Conservation (phyloP, 2,888 invertebrate species). For the Eueremaeus valkanovi region DNA sequence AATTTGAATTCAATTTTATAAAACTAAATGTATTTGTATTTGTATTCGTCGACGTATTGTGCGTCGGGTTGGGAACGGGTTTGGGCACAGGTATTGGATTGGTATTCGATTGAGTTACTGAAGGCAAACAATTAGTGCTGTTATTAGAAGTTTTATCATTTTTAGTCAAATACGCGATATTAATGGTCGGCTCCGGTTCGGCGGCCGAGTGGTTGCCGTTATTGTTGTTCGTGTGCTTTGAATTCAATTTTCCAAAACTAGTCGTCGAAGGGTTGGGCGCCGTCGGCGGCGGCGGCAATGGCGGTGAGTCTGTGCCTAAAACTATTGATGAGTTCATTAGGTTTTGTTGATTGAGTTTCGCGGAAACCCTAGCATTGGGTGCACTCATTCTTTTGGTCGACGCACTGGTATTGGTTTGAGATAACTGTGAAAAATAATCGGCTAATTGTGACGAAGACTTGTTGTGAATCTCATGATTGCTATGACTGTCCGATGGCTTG, state of each 20-base stretch:
- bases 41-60: neutral
- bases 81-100: neutral
- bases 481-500: neutral
- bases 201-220: too few relatives aligned
- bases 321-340: conserved; percentile 4
- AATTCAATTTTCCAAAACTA: conserved; percentile 3
- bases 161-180: conserved; percentile 11
- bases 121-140: neutral
- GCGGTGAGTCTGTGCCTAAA: neutral
- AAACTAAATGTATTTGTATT: too few relatives aligned
- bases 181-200: neutral
- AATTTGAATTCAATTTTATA: neutral
- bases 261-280: neutral
- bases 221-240: neutral
- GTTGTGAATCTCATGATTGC: conserved; percentile 36
- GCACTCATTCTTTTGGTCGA: neutral
- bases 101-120: too few relatives aligned
- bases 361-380: neutral
- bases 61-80: neutral
- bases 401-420: conserved; percentile 2
- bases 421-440: conserved; percentile 15
- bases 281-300: neutral
- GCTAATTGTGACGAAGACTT: conserved; percentile 26
- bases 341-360: neutral
- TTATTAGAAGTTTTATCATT: neutral